Evolutionary conservation across 2,888 invertebrate species (phyloP).

Genomic region (Pachymerium ferrugineum): DNA sequence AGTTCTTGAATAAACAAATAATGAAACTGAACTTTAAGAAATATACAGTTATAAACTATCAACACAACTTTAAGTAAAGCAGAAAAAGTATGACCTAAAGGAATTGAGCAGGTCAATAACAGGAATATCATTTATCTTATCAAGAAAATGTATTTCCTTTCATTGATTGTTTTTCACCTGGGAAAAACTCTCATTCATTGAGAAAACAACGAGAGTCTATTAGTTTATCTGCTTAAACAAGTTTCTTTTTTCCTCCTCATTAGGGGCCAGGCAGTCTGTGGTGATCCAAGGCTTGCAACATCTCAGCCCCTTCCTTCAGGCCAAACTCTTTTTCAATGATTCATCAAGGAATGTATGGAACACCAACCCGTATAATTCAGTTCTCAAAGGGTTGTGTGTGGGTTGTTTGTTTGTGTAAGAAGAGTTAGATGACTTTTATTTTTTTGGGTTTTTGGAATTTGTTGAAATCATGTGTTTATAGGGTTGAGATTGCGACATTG

Average conservation of each 20-base stretch:
- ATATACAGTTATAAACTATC: too few relatives aligned
- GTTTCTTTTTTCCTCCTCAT: neutral
- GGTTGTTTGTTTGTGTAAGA: neutral
- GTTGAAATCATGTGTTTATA: neutral
- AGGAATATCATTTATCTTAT: too few relatives aligned
- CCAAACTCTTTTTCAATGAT: neutral
- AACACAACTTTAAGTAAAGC: too few relatives aligned
- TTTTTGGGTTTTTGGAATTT: neutral
- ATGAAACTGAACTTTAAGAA: too few relatives aligned
- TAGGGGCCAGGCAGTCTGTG: slow-evolving; percentile 15
- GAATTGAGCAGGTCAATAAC: too few relatives aligned
- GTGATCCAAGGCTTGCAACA: neutral
- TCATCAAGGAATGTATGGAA: slow-evolving; percentile 9
- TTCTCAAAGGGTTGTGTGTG: neutral
- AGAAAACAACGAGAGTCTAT: neutral
- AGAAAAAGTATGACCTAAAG: neutral
- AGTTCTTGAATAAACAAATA: too few relatives aligned
- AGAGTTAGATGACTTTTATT: slow-evolving; percentile 1
- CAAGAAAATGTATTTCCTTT: neutral
- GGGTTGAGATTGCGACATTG: too few relatives aligned
- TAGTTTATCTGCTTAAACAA: neutral
- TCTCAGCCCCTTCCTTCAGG: neutral
- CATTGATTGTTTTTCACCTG: neutral
- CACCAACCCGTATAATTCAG: neutral
- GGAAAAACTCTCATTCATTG: neutral